Conservation (phyloP, 2,113 vertebrate genomes). For the Ranitomeya variabilis region DNA sequence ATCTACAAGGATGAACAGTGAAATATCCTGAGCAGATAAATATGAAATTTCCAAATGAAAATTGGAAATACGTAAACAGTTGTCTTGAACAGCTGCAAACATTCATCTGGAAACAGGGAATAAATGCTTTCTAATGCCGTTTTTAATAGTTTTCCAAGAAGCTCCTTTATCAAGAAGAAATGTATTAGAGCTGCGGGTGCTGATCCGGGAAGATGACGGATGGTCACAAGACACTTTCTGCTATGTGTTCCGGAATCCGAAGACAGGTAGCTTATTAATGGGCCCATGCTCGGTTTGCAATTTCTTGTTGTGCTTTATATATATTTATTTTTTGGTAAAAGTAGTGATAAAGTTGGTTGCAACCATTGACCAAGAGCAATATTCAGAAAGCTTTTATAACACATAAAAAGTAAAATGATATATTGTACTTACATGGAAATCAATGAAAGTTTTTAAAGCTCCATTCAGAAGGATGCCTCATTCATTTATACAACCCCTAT, state of each 20-base stretch:
- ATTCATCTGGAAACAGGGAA: not conserved
- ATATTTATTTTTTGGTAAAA: not conserved
- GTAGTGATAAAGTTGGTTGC: not conserved
- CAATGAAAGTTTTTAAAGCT: no score
- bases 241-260: not conserved
- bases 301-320: not conserved
- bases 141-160: slow-evolving; percentile 18
- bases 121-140: slow-evolving; percentile 9
- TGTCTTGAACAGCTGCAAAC: not conserved
- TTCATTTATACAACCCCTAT: no score
- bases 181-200: not conserved
- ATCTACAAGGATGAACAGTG: not conserved
- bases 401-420: not conserved
- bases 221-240: not conserved
- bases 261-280: not conserved
- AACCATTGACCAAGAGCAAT: not conserved
- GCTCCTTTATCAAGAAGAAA: slow-evolving; percentile 12
- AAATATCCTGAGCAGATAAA: not conserved
- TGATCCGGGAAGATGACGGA: not conserved
- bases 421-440: not conserved
- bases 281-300: not conserved
- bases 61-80: not conserved
- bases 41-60: not conserved
- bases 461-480: no score
- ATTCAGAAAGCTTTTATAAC: not conserved